These are phyloP conservation scores for Lutjanus argentimaculatus DNA, from an alignment of 2,797 vertebrate genomes.

Conservation along the genomic window DNA sequence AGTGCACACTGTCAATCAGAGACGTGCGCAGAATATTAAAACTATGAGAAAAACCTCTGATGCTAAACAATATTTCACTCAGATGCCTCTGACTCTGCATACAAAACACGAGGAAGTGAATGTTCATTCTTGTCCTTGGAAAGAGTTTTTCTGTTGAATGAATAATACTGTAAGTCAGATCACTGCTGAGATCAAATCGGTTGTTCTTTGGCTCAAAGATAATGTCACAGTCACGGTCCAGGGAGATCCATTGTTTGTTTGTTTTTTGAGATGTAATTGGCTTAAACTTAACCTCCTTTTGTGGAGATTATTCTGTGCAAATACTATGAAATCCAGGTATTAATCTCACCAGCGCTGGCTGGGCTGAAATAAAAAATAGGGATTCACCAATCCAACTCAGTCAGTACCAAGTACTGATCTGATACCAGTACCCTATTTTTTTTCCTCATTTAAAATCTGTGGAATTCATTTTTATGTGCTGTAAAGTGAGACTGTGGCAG, in stretches of 20 bases:
- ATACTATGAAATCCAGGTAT: conserved; percentile 40
- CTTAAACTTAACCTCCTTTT: conserved; percentile 1
- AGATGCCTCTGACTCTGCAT: not conserved
- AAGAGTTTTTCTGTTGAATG: not conserved
- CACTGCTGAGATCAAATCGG: not conserved
- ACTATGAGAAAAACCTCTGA: not conserved
- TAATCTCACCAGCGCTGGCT: conserved; percentile 14
- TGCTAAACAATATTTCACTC: not conserved
- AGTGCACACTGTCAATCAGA: not conserved
- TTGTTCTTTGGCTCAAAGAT: not conserved
- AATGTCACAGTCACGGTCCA: not conserved
- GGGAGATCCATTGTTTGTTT: no score
- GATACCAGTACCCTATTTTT: conserved; percentile 5
- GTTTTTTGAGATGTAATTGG: conserved; percentile 2
- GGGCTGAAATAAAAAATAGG: conserved; percentile 11
- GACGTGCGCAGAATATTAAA: not conserved
- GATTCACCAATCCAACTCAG: conserved; percentile 8
- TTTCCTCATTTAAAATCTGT: not conserved
- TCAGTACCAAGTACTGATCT: not conserved
- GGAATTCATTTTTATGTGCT: not conserved
- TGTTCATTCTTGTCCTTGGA: conserved; percentile 1
- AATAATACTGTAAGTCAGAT: conserved; percentile 1
- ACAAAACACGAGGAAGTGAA: not conserved
- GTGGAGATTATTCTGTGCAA: conserved; percentile 20
- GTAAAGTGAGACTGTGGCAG: not conserved